Percentiles rank a stretch among this genome's conserved stretches.
Evolutionary conservation across 2,797 vertebrate species (phyloP).

Genomic region (Chaunax sp.): DNA sequence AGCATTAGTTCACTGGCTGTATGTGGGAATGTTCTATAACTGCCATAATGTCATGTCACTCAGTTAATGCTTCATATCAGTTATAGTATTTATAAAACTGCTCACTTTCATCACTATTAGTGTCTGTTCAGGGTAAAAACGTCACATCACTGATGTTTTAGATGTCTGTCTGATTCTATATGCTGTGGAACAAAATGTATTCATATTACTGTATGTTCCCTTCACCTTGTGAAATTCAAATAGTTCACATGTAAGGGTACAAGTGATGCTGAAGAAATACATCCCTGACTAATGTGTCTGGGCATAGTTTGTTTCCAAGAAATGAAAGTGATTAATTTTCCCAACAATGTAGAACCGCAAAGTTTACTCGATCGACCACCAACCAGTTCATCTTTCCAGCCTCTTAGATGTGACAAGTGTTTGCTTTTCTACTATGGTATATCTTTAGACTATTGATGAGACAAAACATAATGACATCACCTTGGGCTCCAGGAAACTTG

Average conservation of each 20-base stretch:
- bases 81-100: conserved; percentile 18
- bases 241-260: background rate
- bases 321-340: background rate
- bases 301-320: no score
- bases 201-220: background rate
- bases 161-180: background rate
- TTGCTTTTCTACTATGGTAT: background rate
- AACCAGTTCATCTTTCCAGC: background rate
- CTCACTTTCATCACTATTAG: conserved; percentile 6
- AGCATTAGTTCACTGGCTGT: conserved; percentile 1
- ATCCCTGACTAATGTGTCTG: background rate
- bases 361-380: background rate
- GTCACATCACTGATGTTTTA: background rate
- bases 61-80: conserved; percentile 11
- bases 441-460: background rate
- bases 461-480: background rate
- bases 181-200: background rate
- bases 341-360: background rate
- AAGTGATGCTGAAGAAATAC: background rate
- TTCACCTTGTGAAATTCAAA: background rate
- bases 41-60: background rate
- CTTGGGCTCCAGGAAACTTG: background rate
- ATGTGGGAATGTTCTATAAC: background rate
- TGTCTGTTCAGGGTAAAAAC: conserved; percentile 17
- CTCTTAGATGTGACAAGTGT: background rate